These are phyloP conservation scores for Heliconius nattereri DNA, from an alignment of 1,140 invertebrate genomes.

Conservation along the genomic window DNA sequence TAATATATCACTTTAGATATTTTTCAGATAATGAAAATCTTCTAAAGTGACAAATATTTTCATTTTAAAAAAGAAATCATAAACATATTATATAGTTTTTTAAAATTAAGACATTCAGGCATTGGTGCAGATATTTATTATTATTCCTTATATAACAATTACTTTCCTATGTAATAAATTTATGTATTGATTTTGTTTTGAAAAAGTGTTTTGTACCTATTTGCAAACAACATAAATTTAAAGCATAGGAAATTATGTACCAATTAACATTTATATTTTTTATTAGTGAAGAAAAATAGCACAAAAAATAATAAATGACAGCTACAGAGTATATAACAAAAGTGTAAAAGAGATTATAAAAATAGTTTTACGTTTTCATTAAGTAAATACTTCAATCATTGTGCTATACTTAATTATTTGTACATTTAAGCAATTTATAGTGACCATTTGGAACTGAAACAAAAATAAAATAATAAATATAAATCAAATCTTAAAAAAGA, in stretches of 20 bases:
- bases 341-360: slow-evolving; percentile 9
- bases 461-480: slow-evolving; percentile 52
- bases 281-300: not conserved
- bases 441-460: slow-evolving; percentile 72
- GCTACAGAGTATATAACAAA: not conserved
- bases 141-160: not conserved
- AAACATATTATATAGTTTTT: not conserved
- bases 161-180: slow-evolving; percentile 1
- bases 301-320: not conserved
- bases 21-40: no score
- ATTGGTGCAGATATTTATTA: not conserved
- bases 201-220: not conserved
- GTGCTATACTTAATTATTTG: slow-evolving; percentile 3
- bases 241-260: not conserved
- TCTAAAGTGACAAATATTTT: no score
- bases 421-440: slow-evolving; percentile 42
- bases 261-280: not conserved
- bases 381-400: slow-evolving; percentile 18
- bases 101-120: not conserved
- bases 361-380: slow-evolving; percentile 8
- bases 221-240: not conserved
- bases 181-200: not conserved
- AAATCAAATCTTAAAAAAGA: slow-evolving; percentile 38
- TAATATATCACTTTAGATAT: no score
- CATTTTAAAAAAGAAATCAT: not conserved